A percentile compares a stretch with the other conserved stretches of the same genome.
Evolutionary conservation across 2,888 invertebrate species (phyloP).

Genomic region (Megaustenia siamemsis): DNA sequence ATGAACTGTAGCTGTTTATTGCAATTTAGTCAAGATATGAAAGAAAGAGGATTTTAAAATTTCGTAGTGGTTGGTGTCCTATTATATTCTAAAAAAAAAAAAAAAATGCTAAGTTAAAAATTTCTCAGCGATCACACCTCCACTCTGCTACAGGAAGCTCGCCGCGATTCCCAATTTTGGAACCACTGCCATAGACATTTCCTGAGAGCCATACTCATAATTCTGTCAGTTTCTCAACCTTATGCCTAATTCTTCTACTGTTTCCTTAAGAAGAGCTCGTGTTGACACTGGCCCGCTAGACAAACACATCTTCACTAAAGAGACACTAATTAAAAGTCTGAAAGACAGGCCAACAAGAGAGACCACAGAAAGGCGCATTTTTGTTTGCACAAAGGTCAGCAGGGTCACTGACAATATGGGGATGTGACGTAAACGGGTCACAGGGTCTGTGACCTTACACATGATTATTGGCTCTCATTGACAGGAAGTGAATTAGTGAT

Average conservation of each 20-base stretch:
- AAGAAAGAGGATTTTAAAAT: too few relatives aligned
- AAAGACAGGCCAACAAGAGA: neutral
- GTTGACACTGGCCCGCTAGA: constrained; percentile 10
- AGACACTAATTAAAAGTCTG: constrained; percentile 36
- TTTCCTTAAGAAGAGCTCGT: neutral
- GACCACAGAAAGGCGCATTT: constrained; percentile 9
- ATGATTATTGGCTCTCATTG: neutral
- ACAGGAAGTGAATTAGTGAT: constrained; percentile 15
- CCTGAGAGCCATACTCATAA: neutral
- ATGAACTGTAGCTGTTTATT: too few relatives aligned
- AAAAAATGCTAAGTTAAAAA: too few relatives aligned
- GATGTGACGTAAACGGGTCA: constrained; percentile 16
- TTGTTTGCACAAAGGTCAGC: constrained; percentile 27
- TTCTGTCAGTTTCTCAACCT: neutral
- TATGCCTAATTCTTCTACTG: neutral
- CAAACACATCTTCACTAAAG: constrained; percentile 15
- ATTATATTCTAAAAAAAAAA: too few relatives aligned
- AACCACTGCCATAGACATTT: neutral
- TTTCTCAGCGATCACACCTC: too few relatives aligned
- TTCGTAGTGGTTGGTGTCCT: too few relatives aligned
- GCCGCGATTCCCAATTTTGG: too few relatives aligned
- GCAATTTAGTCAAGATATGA: too few relatives aligned
- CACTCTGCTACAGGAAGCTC: too few relatives aligned
- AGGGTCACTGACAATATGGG: constrained; percentile 16
- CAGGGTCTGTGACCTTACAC: constrained; percentile 13